Percentiles rank a stretch among this genome's conserved stretches.
Conservation (phyloP, 2,113 vertebrate species). For the Mesocricetus auratus region DNA sequence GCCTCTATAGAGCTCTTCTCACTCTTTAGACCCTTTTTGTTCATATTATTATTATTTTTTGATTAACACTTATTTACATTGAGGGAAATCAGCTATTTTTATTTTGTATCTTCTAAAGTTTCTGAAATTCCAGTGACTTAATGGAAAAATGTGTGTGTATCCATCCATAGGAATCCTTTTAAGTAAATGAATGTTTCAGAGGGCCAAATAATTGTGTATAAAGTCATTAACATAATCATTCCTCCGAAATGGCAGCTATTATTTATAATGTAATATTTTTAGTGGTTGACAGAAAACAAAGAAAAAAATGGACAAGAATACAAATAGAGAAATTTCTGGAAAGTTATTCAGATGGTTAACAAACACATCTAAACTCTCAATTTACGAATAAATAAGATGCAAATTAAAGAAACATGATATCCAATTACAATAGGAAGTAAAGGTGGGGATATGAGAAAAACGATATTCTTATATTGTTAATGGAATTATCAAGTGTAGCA, state of each 20-base stretch:
- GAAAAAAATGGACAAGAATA: not conserved
- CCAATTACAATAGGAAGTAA: not conserved
- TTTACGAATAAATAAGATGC: slow-evolving; percentile 7
- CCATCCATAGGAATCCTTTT: not conserved
- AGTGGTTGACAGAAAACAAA: slow-evolving; percentile 21
- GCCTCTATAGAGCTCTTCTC: not conserved
- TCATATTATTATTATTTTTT: not conserved
- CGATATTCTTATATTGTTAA: not conserved
- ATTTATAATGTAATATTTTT: slow-evolving; percentile 4
- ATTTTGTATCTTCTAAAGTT: slow-evolving; percentile 14
- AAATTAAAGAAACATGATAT: not conserved
- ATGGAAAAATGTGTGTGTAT: not conserved
- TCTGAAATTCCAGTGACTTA: not conserved
- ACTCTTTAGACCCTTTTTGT: not conserved
- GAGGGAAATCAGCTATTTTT: not conserved
- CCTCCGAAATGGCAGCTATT: not conserved
- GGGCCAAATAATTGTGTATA: not conserved
- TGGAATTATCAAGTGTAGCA: not conserved
- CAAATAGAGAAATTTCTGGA: not conserved
- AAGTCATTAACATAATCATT: slow-evolving; percentile 16
- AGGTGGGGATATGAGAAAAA: not conserved
- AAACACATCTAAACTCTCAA: not conserved
- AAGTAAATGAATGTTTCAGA: not conserved
- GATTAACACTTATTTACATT: not conserved
- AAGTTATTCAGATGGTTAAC: not conserved